phyloP scores from a whole-genome alignment of 2,113 vertebrate species.

The Leptodactylus fuscus region DNA sequence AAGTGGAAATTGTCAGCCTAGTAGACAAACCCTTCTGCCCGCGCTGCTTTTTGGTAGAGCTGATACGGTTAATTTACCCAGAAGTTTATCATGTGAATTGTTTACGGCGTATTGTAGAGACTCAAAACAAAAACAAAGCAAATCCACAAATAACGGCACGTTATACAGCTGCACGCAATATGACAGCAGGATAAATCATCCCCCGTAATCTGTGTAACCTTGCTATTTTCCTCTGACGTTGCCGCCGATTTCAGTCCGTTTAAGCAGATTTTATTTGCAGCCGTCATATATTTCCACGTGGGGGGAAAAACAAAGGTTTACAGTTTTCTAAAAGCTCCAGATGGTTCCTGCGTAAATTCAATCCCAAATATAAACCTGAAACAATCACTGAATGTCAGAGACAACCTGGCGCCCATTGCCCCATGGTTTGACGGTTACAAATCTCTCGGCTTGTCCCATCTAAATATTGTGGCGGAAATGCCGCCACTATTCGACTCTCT shows the following conservation, averaged over 20 bases:
- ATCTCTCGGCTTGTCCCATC: background rate
- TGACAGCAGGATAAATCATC: slow-evolving; percentile 10
- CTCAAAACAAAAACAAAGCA: too few species aligned
- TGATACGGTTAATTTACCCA: too few species aligned
- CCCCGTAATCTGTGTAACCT: background rate
- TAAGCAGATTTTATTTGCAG: slow-evolving; percentile 43
- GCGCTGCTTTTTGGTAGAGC: too few species aligned
- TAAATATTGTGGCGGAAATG: too few species aligned
- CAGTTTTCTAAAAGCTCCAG: slow-evolving; percentile 34
- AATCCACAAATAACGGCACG: background rate
- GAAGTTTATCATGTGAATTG: too few species aligned
- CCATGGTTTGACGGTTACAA: background rate
- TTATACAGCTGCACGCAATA: background rate
- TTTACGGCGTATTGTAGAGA: too few species aligned
- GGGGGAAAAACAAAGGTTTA: slow-evolving; percentile 40
- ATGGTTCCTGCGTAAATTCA: slow-evolving; percentile 18
- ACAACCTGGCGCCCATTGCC: background rate
- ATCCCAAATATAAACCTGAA: slow-evolving; percentile 18
- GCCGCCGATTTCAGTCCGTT: background rate
- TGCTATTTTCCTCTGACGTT: background rate
- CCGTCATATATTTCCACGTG: background rate
- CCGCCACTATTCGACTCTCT: too few species aligned
- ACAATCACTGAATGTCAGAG: slow-evolving; percentile 20
- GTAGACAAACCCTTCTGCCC: too few species aligned
- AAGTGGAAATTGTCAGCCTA: too few species aligned